Conservation (phyloP, 2,113 vertebrate genomes). For the Cepphus grylle region DNA sequence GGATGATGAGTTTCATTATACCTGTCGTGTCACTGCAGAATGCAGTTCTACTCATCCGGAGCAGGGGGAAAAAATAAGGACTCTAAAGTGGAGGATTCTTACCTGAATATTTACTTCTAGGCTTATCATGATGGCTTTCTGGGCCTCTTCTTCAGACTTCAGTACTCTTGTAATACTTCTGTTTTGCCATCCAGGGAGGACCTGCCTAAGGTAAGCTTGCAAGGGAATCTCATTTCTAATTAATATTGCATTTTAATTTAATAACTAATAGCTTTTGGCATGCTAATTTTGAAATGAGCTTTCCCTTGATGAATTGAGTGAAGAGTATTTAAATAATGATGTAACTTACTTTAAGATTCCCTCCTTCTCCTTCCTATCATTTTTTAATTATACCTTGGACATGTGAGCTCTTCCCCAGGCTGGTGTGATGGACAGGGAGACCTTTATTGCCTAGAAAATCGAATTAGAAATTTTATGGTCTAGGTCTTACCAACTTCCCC, state of each 20-base stretch:
- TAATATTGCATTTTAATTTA: constrained; percentile 45
- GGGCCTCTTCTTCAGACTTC: not conserved
- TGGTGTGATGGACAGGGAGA: not conserved
- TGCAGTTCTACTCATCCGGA: not conserved
- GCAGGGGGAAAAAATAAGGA: not conserved
- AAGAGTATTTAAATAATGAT: constrained; percentile 40
- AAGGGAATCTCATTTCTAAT: constrained; percentile 51
- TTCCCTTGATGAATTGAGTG: constrained; percentile 31
- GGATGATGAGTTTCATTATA: not conserved
- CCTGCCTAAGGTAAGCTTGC: not conserved
- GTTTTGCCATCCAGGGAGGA: not conserved
- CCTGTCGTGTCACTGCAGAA: not conserved
- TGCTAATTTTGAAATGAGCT: constrained; percentile 34
- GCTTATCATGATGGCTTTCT: not conserved
- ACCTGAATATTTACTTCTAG: not conserved
- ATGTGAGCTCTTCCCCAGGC: not conserved
- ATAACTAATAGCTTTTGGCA: constrained; percentile 22
- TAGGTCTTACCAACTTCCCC: not conserved
- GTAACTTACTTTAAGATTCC: not conserved
- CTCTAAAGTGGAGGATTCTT: not conserved
- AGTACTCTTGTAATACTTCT: not conserved
- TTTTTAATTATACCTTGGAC: not conserved
- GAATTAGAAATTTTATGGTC: not conserved
- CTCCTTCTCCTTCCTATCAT: not conserved
- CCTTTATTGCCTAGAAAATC: not conserved